phyloP scores from a whole-genome alignment of 37 sponge, comb jelly and placozoan genomes.

The Beroe ovata region DNA sequence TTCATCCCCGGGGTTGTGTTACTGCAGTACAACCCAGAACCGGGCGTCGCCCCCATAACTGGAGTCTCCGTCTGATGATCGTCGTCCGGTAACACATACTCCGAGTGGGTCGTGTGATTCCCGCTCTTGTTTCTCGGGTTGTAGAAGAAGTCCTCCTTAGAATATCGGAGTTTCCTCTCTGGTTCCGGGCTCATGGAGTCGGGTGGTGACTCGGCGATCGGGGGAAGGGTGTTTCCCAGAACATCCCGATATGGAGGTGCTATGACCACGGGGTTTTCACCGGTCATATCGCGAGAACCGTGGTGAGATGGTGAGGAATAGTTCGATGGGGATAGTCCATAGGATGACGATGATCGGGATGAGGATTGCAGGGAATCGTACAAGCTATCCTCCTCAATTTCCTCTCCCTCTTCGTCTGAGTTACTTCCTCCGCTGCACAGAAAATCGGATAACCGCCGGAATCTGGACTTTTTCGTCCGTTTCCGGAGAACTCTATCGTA shows the following conservation, averaged over 20 bases:
- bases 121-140: background rate
- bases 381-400: background rate
- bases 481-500: background rate
- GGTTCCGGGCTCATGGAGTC: background rate
- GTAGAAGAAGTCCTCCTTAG: conserved; percentile 40
- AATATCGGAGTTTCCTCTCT: background rate
- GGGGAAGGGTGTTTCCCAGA: background rate
- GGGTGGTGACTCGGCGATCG: background rate
- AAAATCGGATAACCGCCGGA: conserved; percentile 22
- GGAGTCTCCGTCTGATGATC: background rate
- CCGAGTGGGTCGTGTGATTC: background rate
- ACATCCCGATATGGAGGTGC: background rate
- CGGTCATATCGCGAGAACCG: background rate
- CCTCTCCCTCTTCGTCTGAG: conserved; percentile 16
- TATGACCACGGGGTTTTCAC: too few species aligned
- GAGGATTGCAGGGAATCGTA: conserved; percentile 14
- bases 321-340: background rate
- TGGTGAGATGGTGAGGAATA: background rate
- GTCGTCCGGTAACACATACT: conserved; percentile 3
- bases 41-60: background rate
- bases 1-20: background rate
- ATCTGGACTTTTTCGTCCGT: conserved; percentile 26
- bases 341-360: background rate
- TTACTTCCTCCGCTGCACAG: conserved; percentile 7
- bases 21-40: background rate